Conservation (phyloP, 2,113 vertebrate genomes). For the Bucco capensis region DNA sequence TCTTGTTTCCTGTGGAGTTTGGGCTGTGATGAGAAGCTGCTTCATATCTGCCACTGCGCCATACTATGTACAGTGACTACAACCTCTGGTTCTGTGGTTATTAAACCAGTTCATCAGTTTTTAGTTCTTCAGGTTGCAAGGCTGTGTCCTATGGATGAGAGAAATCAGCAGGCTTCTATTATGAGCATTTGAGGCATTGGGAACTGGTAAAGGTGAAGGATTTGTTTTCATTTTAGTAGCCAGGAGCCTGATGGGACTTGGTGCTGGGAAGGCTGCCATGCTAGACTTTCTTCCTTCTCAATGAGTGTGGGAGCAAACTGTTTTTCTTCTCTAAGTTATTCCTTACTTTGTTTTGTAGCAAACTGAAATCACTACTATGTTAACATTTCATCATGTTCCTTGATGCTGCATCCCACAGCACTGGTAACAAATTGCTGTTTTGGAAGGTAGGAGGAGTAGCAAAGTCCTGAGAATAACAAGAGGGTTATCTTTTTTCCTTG, state of each 20-base stretch:
- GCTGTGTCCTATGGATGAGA: background rate
- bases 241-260: background rate
- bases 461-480: background rate
- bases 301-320: background rate
- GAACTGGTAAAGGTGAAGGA: background rate
- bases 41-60: background rate
- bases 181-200: background rate
- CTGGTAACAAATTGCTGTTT: background rate
- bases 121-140: background rate
- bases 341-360: background rate
- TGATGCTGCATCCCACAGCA: background rate
- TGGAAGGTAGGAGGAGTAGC: background rate
- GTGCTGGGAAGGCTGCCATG: background rate
- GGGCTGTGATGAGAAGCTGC: background rate
- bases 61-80: background rate
- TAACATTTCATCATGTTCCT: background rate
- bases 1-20: background rate
- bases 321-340: background rate
- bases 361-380: background rate
- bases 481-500: conserved; percentile 16
- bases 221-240: background rate
- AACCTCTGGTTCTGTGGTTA: background rate
- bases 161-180: background rate
- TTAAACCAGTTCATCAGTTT: background rate
- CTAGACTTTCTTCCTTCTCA: background rate